Conservation (phyloP, 2,888 invertebrate species). For the Pheosia gnoma region DNA sequence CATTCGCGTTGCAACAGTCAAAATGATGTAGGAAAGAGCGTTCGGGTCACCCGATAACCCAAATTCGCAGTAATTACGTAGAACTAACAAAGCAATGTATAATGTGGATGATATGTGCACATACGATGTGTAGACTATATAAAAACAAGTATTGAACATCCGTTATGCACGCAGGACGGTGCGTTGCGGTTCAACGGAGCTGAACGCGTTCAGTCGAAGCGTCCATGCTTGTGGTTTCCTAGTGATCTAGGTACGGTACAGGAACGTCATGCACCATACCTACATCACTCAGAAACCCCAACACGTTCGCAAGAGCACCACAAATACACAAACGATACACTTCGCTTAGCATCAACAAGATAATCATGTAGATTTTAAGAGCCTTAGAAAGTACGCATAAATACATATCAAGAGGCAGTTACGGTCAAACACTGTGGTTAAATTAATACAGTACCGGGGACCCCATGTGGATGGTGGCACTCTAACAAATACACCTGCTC, state of each 20-base stretch:
- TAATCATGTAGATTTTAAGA: conserved; percentile 55
- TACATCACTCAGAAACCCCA: conserved; percentile 30
- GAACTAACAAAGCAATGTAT: conserved; percentile 12
- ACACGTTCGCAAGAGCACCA: conserved; percentile 57
- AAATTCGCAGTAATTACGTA: conserved; percentile 37
- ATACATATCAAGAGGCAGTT: conserved; percentile 39
- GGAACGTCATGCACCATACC: conserved; percentile 27
- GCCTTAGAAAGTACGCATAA: conserved; percentile 68
- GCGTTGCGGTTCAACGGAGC: conserved; percentile 78
- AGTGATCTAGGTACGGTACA: conserved; percentile 31
- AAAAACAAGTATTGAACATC: conserved; percentile 70
- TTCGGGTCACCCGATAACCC: conserved; percentile 55
- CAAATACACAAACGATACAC: conserved; percentile 46
- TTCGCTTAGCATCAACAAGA: conserved; percentile 65
- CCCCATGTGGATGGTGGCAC: conserved; percentile 39
- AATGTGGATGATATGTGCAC: conserved; percentile 36
- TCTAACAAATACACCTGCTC: conserved; percentile 48
- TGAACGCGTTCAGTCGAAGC: conserved; percentile 68
- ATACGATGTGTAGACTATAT: conserved; percentile 37
- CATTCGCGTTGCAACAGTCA: conserved; percentile 63
- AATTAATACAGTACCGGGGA: conserved; percentile 28
- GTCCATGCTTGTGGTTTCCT: conserved; percentile 43
- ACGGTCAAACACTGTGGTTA: conserved; percentile 43
- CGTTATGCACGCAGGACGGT: conserved; percentile 74
- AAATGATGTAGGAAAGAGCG: conserved; percentile 38